Evolutionary conservation across 2,113 vertebrate genomes (phyloP), one percentile per base, ranked within the genome.

Genomic region (Eulemur rufifrons): DNA sequence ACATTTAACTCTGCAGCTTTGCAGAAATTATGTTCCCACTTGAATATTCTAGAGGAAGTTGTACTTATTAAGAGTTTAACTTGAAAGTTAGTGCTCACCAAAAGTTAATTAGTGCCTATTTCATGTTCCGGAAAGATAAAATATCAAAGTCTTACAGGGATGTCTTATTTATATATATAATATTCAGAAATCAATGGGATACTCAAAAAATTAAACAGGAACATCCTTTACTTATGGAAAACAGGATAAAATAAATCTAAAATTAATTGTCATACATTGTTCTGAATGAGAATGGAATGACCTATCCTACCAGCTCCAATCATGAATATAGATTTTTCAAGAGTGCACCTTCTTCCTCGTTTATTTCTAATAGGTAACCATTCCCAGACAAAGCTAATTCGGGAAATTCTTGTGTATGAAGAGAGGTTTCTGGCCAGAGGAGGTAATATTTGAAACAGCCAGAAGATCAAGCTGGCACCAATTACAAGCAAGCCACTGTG

Each of bases 151-250:
- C 63, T 18, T 89, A 80, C 20, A 34, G 32, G 81, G 14, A 63
- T 68, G 18, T 96, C 81, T 68, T 92, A 85, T 97, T 96, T 97
- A 82, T 92, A 78, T 61, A 95, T 69, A 95, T 94, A 97, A 34
- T 71, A 90, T 32, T 63, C 76, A 97, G 73, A 97, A 98, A 94
- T 86, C 94, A 97, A 97, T 86, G 39, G 50, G 61, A 94, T 74
- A 37, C 10, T 97, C 91, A 94, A 90, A 96, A 98, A 18, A 91
- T 95, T 97, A 98, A 98, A 98, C 73, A 96, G 69, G 93, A 97
- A 97, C 66, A 97, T 95, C 83, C 96, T 97, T 94, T 95, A 86
- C 84, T 97, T 98, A 96, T 47, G 69, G 91, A 97, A 97, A 81
- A 97, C 94, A 97, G 71, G 83, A 42, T 93, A 96, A 98, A 97